Evolutionary conservation across 2,797 vertebrate species (phyloP).

Genomic region (Lagocephalus sceleratus): DNA sequence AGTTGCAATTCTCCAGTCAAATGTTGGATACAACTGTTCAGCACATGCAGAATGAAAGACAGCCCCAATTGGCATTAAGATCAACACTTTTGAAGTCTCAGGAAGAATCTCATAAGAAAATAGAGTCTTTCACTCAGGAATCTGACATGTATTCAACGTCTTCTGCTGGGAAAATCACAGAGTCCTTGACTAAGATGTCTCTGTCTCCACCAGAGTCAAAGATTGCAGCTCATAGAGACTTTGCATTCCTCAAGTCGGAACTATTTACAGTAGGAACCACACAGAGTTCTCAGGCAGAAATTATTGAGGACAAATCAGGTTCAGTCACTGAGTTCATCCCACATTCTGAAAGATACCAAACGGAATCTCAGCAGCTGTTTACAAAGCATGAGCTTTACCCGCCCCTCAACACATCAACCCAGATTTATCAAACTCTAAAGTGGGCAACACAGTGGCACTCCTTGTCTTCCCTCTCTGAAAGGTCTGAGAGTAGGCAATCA

Average conservation of each 20-base stretch:
- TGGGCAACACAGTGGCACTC: constrained; percentile 1
- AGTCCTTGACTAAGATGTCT: constrained; percentile 4
- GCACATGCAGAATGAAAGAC: too few relatives aligned
- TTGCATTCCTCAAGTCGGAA: constrained; percentile 11
- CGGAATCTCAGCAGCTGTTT: neutral
- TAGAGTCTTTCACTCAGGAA: neutral
- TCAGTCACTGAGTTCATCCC: constrained; percentile 6
- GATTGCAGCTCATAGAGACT: neutral
- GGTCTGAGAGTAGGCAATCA: constrained; percentile 1
- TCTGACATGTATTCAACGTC: neutral
- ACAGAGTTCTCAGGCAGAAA: constrained; percentile 5
- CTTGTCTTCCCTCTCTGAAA: constrained; percentile 5
- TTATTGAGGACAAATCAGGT: neutral
- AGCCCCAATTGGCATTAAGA: constrained; percentile 3
- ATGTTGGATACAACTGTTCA: neutral
- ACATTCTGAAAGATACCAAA: constrained; percentile 3
- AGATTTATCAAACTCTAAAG: constrained; percentile 7
- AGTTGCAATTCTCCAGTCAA: constrained; percentile 20
- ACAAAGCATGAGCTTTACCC: constrained; percentile 7
- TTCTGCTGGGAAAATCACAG: constrained; percentile 9
- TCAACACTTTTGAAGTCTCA: constrained; percentile 5
- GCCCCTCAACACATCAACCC: neutral
- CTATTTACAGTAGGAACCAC: constrained; percentile 6
- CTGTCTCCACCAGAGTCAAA: neutral
- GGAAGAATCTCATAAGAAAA: constrained; percentile 2